A percentile compares a stretch with the other conserved stretches of the same genome.
phyloP scores from a whole-genome alignment of 2,797 vertebrate genomes.

The Neosilurus mollespiculum region DNA sequence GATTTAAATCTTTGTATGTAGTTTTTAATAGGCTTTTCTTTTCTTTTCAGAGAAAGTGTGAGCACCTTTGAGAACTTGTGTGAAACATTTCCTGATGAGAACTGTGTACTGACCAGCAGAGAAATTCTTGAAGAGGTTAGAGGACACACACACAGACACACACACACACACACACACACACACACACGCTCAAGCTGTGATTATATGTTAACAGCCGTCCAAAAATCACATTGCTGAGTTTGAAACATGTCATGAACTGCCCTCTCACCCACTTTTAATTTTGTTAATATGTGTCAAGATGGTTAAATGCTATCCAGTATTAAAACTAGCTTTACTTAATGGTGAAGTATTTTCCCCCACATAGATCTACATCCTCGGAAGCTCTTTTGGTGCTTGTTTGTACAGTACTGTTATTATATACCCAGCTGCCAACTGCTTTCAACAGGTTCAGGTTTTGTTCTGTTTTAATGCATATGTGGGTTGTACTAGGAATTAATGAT shows the following conservation, averaged over 20 bases:
- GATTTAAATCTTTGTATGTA: background rate
- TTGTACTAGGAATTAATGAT: too few species aligned
- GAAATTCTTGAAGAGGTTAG: slow-evolving; percentile 80
- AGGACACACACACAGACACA: background rate
- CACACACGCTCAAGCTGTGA: background rate
- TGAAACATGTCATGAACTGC: background rate
- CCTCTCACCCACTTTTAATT: background rate
- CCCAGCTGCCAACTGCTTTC: background rate
- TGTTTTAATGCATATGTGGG: too few species aligned
- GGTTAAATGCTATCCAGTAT: background rate
- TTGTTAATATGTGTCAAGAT: slow-evolving; percentile 8
- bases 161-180: background rate
- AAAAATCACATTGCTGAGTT: background rate
- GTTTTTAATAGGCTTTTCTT: background rate
- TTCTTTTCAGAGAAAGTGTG: slow-evolving; percentile 75
- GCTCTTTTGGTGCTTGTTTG: background rate
- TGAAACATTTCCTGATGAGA: slow-evolving; percentile 86
- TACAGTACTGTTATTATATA: background rate
- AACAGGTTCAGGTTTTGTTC: background rate
- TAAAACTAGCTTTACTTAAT: background rate
- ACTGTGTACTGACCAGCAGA: slow-evolving; percentile 81
- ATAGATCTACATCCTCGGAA: background rate
- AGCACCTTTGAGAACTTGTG: slow-evolving; percentile 79
- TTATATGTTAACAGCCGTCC: background rate
- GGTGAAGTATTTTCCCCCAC: background rate